Evolutionary conservation across 2,888 invertebrate genomes (phyloP).

Genomic region (Coenonympha glycerion): DNA sequence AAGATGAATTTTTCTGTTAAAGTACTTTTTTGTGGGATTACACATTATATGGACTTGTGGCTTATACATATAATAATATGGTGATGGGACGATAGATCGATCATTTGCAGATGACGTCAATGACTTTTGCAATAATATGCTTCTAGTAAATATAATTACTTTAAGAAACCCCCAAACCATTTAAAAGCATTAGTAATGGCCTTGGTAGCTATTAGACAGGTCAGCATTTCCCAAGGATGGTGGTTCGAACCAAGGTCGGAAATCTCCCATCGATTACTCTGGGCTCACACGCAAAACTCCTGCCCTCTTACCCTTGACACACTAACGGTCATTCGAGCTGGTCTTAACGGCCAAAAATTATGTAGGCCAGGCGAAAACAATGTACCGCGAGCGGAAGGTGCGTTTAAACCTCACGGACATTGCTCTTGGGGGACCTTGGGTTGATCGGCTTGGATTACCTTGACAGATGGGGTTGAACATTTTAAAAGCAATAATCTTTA

Average conservation of each 20-base stretch:
- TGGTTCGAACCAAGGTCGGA: conserved; percentile 61
- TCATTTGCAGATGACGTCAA: too few species aligned
- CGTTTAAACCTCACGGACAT: conserved; percentile 30
- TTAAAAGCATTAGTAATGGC: conserved; percentile 8
- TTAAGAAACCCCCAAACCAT: too few species aligned
- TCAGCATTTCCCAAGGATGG: conserved; percentile 59
- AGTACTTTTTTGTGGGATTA: too few species aligned
- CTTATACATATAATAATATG: too few species aligned
- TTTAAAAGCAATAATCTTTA: too few species aligned
- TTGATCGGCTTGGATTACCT: conserved; percentile 15
- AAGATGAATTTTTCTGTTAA: too few species aligned
- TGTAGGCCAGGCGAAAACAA: conserved; percentile 53
- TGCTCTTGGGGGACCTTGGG: conserved; percentile 28
- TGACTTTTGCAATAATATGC: too few species aligned
- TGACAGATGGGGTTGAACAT: background rate
- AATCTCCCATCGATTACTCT: conserved; percentile 69
- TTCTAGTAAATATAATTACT: too few species aligned
- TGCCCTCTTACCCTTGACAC: conserved; percentile 66
- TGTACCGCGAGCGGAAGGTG: conserved; percentile 45
- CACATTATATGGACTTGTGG: too few species aligned
- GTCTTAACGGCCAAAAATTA: conserved; percentile 50
- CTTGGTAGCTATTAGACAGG: conserved; percentile 52
- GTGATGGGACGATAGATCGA: too few species aligned
- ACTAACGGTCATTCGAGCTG: conserved; percentile 54
- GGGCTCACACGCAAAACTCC: conserved; percentile 66